phyloP scores from a whole-genome alignment of 2,113 vertebrate species.

The Trichomycterus rosablanca region DNA sequence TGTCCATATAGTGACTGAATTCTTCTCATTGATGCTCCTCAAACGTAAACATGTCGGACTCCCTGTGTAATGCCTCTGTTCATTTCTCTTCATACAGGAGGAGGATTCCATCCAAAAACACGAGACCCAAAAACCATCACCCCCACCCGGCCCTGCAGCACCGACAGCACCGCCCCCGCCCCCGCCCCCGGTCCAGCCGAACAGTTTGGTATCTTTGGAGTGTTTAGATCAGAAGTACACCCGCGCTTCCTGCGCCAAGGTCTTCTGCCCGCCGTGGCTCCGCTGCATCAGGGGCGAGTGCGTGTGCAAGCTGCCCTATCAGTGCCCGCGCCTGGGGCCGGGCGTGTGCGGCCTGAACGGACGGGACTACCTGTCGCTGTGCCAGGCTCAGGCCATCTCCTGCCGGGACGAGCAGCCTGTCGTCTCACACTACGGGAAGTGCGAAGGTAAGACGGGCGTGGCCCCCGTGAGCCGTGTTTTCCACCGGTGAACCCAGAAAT shows the following conservation, averaged over 20 bases:
- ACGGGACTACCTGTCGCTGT: slow-evolving; percentile 61
- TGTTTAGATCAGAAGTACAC: slow-evolving; percentile 67
- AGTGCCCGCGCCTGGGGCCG: slow-evolving; percentile 62
- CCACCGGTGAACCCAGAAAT: too few species aligned
- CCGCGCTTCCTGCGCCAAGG: slow-evolving; percentile 68
- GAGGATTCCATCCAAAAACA: too few species aligned
- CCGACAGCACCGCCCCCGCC: neutral
- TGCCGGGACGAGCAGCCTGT: slow-evolving; percentile 51
- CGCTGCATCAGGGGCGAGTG: slow-evolving; percentile 66
- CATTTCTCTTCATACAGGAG: too few species aligned
- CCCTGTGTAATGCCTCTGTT: too few species aligned
- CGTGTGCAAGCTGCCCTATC: slow-evolving; percentile 76
- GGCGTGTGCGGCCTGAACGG: slow-evolving; percentile 54
- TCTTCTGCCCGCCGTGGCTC: slow-evolving; percentile 79
- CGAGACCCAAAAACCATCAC: neutral
- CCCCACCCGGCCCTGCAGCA: neutral
- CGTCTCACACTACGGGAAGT: slow-evolving; percentile 61
- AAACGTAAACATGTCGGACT: too few species aligned
- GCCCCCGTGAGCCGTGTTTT: too few species aligned
- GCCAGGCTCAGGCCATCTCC: slow-evolving; percentile 72
- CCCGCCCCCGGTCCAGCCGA: neutral
- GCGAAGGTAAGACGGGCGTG: too few species aligned
- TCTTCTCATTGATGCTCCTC: too few species aligned
- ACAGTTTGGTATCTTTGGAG: slow-evolving; percentile 1
- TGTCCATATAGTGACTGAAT: too few species aligned